Evolutionary conservation across 1,140 invertebrate species (phyloP), one percentile per base, ranked within the genome.

Genomic region (Heliconius eleuchia): DNA sequence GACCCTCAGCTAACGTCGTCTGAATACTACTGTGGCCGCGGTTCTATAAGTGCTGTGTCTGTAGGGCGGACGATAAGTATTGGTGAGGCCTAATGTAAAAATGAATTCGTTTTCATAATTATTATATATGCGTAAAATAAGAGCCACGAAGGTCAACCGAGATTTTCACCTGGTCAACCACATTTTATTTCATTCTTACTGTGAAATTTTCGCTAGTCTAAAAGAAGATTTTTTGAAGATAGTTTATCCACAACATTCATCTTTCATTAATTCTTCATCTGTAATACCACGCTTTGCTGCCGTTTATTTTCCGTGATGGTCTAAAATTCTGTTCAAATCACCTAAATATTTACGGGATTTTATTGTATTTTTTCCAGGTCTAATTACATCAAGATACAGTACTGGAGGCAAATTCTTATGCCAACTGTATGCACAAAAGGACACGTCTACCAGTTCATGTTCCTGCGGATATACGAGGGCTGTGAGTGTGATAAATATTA

Each of bases 21-120:
- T 1, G 88, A 95, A 7, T 91, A 85, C 11, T 96, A 96, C 82
- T 96, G 96, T 80, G 96, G 96, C 13, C 77, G 74, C 1, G 94
- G 95, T 1, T 82, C 84, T 0, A 83, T 96, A 11, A 90, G 77
- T n/a, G 74, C 94, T 1, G 76, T 91, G 1, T 95, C 96, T 0
- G 86, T 87, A 3, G 88, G 82, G 2, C 95, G 95, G 82, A 75
- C 83, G 27, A 83, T 96, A 30, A 84, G 84, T 30, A 74, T 96
- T 5, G 94, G 94, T 94, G 76, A 42, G 86, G 0, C 34, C 1
- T 37, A 37, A 37, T 37, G 34, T 37, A 0, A 6, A 37, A 37
- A 37, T 37, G 1, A 37, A 6, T 7, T 37, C 7, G 34, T 37
- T 37, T 37, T 37, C 34, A 37, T 37, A 6, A 0, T 7, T 37